These are phyloP conservation scores for Apodemus speciosus DNA, from an alignment of 2,113 vertebrate species.

Conservation along the genomic window DNA sequence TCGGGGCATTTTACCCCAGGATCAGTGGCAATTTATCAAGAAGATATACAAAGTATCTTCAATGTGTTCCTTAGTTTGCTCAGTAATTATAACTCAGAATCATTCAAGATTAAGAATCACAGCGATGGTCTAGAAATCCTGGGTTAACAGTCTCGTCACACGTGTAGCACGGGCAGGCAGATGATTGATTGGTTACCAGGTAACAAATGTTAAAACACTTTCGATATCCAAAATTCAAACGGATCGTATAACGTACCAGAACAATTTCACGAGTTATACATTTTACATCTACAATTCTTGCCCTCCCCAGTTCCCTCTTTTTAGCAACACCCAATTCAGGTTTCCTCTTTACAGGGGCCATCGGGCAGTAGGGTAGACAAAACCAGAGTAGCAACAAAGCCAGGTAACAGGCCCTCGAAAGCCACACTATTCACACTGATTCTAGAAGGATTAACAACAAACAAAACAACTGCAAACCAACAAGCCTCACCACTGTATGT, in stretches of 20 bases:
- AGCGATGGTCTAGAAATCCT: constrained; percentile 15
- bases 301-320: neutral
- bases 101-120: constrained; percentile 38
- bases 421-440: constrained; percentile 1
- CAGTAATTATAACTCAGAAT: constrained; percentile 30
- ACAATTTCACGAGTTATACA: constrained; percentile 41
- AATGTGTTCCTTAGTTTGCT: constrained; percentile 1
- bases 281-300: neutral
- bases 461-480: neutral
- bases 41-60: neutral
- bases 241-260: constrained; percentile 3
- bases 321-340: constrained; percentile 18
- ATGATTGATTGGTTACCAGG: neutral
- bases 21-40: neutral
- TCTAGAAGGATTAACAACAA: neutral
- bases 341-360: constrained; percentile 41
- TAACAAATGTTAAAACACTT: constrained; percentile 6
- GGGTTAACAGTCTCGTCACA: neutral
- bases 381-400: constrained; percentile 1
- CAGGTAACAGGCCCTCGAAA: constrained; percentile 39
- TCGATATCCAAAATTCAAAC: constrained; percentile 25
- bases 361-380: neutral
- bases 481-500: neutral
- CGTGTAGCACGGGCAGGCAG: neutral
- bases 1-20: neutral